phyloP scores from a whole-genome alignment of 2,797 vertebrate species.

The Pseudochirops cupreus region DNA sequence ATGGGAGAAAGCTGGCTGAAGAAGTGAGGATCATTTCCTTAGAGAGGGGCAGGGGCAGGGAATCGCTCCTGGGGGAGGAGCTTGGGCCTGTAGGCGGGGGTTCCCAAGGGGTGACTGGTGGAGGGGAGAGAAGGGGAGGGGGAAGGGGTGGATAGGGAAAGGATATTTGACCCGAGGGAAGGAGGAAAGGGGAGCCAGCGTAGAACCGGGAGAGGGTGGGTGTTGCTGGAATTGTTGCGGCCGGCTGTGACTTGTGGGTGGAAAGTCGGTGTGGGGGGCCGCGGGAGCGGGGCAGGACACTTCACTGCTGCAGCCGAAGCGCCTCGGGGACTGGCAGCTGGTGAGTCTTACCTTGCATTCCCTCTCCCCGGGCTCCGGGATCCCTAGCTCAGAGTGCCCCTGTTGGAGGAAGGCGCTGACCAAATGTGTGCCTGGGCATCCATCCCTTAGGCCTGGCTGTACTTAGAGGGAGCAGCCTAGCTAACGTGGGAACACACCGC shows the following conservation, averaged over 20 bases:
- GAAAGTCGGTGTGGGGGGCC: not conserved
- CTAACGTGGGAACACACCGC: not conserved
- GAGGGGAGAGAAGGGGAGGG: rapidly evolving
- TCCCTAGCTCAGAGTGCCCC: not conserved
- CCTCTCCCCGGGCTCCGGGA: not conserved
- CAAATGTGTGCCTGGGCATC: not conserved
- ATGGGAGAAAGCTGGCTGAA: rapidly evolving
- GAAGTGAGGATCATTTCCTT: not conserved
- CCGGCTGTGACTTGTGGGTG: rapidly evolving
- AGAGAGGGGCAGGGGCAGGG: not conserved
- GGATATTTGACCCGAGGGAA: not conserved
- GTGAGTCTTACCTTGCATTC: constrained; percentile 60
- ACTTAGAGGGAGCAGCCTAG: rapidly evolving
- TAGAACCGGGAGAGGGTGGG: no score
- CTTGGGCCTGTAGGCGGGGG: not conserved
- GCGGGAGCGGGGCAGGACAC: not conserved
- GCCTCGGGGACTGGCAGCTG: not conserved
- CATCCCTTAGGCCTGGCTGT: not conserved
- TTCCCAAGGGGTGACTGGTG: not conserved
- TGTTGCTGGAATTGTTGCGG: no score
- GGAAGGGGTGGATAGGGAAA: not conserved
- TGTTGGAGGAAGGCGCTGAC: not conserved
- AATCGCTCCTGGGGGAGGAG: not conserved
- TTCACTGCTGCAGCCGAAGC: not conserved
- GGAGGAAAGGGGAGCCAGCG: not conserved